phyloP scores from a whole-genome alignment of 2,797 vertebrate genomes.

The Leptatherina wallacei region DNA sequence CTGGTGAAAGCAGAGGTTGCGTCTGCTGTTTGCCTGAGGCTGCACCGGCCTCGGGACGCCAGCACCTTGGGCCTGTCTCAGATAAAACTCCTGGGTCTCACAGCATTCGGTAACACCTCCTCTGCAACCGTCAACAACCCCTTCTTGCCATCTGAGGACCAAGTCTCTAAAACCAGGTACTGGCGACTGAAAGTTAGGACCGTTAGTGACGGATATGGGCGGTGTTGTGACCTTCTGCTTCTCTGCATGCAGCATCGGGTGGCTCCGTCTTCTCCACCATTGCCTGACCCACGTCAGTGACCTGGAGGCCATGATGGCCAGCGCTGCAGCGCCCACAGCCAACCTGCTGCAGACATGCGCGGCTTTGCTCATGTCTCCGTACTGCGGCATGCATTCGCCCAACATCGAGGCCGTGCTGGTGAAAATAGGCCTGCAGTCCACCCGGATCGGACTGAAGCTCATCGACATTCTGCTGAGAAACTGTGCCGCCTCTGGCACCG shows the following conservation, averaged over 20 bases:
- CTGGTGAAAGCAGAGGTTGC: constrained; percentile 98
- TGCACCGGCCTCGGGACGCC: constrained; percentile 96
- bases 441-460: constrained; percentile 94
- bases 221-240: constrained; percentile 2
- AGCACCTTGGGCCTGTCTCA: constrained; percentile 97
- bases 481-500: constrained; percentile 95
- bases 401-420: constrained; percentile 98
- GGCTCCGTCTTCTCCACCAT: constrained; percentile 96
- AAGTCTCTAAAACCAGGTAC: constrained; percentile 98
- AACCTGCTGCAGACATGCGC: constrained; percentile 98
- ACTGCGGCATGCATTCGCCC: constrained; percentile 99
- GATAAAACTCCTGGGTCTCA: constrained; percentile 96
- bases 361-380: constrained; percentile 96
- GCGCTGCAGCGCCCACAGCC: constrained; percentile 96
- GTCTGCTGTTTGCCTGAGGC: constrained; percentile 94
- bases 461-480: constrained; percentile 98
- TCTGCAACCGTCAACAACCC: constrained; percentile 98
- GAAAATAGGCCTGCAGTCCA: constrained; percentile 98
- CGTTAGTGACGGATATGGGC: background rate
- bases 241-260: constrained; percentile 89
- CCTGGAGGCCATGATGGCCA: constrained; percentile 97
- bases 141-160: constrained; percentile 98
- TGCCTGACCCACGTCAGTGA: constrained; percentile 98
- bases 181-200: rapidly evolving
- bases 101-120: constrained; percentile 97